Conservation (phyloP, 1,140 invertebrate species). For the Physella acuta region DNA sequence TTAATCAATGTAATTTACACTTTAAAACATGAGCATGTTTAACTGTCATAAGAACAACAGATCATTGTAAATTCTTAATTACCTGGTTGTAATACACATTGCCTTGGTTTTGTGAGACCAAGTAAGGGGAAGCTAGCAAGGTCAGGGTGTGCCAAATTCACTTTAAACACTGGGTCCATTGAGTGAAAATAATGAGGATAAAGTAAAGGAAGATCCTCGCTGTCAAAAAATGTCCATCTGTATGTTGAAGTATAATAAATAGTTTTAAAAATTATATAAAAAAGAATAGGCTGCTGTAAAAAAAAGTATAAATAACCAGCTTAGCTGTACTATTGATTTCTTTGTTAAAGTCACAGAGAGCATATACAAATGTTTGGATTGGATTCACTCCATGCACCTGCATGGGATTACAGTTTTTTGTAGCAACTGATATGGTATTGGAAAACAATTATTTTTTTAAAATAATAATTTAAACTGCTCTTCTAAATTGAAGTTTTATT, state of each 20-base stretch:
- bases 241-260: too few species aligned
- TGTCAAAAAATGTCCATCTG: conserved; percentile 50
- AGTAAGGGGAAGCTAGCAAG: conserved; percentile 37
- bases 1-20: background rate
- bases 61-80: background rate
- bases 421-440: too few species aligned
- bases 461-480: too few species aligned
- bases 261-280: background rate
- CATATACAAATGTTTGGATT: too few species aligned
- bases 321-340: background rate
- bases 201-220: conserved; percentile 36
- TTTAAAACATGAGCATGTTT: background rate
- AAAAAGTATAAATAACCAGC: background rate
- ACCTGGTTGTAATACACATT: conserved; percentile 47
- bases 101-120: conserved; percentile 35
- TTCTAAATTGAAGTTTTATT: too few species aligned
- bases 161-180: conserved; percentile 48
- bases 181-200: conserved; percentile 44
- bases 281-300: background rate
- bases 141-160: conserved; percentile 34
- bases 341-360: background rate
- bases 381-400: too few species aligned
- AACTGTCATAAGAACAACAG: background rate
- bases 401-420: too few species aligned
- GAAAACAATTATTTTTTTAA: too few species aligned